Conservation (phyloP, 2,888 invertebrate species). For the Pterostichus madidus region DNA sequence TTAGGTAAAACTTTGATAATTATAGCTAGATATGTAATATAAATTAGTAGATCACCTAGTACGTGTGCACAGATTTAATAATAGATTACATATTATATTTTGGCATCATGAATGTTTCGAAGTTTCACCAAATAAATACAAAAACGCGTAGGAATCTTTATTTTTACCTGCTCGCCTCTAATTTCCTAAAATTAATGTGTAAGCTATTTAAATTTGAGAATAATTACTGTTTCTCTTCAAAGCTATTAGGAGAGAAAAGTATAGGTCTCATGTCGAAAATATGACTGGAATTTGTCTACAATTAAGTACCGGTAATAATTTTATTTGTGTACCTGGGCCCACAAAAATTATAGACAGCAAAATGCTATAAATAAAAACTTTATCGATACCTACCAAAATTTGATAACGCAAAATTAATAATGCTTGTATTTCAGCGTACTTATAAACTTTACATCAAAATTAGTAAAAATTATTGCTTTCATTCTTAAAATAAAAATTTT, state of each 20-base stretch:
- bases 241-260: conserved; percentile 48
- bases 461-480: too few relatives aligned
- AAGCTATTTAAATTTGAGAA: conserved; percentile 51
- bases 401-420: too few relatives aligned
- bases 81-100: too few relatives aligned
- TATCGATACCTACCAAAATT: not conserved
- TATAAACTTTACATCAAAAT: not conserved
- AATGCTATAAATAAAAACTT: conserved; percentile 2
- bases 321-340: conserved; percentile 33
- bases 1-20: too few relatives aligned
- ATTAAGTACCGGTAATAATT: conserved; percentile 42
- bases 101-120: too few relatives aligned
- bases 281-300: conserved; percentile 47
- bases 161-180: conserved; percentile 45
- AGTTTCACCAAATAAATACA: conserved; percentile 5
- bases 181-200: conserved; percentile 46
- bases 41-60: too few relatives aligned
- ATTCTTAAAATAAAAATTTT: too few relatives aligned
- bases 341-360: conserved; percentile 8
- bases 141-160: conserved; percentile 19
- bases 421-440: not conserved
- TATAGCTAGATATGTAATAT: too few relatives aligned
- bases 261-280: conserved; percentile 43
- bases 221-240: conserved; percentile 44
- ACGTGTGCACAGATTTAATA: too few relatives aligned